Conservation (phyloP, 1,140 invertebrate genomes). For the Sycophila sp. region DNA sequence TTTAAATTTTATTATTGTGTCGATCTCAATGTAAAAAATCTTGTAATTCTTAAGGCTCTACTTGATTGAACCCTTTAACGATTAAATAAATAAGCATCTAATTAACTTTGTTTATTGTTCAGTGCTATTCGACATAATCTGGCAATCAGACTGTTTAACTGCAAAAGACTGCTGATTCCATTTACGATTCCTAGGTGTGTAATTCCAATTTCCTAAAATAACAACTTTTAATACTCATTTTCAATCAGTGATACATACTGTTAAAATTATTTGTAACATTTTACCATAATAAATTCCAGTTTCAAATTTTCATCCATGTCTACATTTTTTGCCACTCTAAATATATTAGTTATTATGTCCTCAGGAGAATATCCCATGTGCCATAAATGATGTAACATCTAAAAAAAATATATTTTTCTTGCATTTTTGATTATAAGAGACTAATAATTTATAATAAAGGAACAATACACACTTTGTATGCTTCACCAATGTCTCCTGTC, state of each 20-base stretch:
- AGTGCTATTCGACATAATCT: slow-evolving; percentile 74
- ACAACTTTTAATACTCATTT: slow-evolving; percentile 44
- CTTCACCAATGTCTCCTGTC: slow-evolving; percentile 84
- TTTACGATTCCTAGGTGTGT: slow-evolving; percentile 92
- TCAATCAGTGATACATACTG: no score
- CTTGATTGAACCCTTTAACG: no score
- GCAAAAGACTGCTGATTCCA: slow-evolving; percentile 87
- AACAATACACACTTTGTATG: slow-evolving; percentile 76
- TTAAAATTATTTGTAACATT: no score
- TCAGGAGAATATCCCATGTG: slow-evolving; percentile 94
- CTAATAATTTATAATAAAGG: neutral
- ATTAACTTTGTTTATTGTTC: slow-evolving; percentile 29
- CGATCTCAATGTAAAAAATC: slow-evolving; percentile 25
- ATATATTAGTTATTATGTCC: slow-evolving; percentile 95
- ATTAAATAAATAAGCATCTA: no score
- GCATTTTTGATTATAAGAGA: neutral
- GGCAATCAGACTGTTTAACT: slow-evolving; percentile 89
- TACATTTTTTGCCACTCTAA: slow-evolving; percentile 90
- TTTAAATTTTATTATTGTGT: no score
- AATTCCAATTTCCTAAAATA: slow-evolving; percentile 88
- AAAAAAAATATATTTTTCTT: slow-evolving; percentile 32
- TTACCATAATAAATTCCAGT: slow-evolving; percentile 87
- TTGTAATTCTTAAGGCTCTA: neutral
- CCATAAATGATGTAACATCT: slow-evolving; percentile 89
- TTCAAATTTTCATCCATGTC: slow-evolving; percentile 84